These are phyloP conservation scores for Agrochola litura DNA, from an alignment of 2,888 invertebrate genomes.

Conservation along the genomic window DNA sequence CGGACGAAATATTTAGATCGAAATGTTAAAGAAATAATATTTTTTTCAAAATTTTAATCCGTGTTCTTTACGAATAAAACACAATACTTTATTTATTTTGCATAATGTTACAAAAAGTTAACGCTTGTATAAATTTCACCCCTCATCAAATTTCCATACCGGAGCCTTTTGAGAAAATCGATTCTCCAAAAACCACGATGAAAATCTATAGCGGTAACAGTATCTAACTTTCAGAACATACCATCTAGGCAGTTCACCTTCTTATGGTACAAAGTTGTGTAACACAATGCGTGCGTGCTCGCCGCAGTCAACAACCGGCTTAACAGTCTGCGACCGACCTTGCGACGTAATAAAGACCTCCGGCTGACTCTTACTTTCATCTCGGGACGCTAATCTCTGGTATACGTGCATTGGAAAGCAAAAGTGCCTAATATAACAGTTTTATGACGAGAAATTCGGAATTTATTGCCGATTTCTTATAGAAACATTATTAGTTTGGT, in stretches of 20 bases:
- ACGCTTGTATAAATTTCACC: too few relatives aligned
- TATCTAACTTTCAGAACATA: neutral
- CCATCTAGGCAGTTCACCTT: too few relatives aligned
- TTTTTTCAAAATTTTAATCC: too few relatives aligned
- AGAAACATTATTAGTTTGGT: neutral
- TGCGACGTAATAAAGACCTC: slow-evolving; percentile 51
- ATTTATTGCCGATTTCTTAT: slow-evolving; percentile 39
- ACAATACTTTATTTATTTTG: too few relatives aligned
- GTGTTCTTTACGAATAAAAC: too few relatives aligned
- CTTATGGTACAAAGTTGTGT: neutral
- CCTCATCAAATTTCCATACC: too few relatives aligned
- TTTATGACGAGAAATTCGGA: slow-evolving; percentile 42
- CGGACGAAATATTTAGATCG: too few relatives aligned
- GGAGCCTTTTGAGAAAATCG: too few relatives aligned
- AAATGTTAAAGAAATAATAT: too few relatives aligned
- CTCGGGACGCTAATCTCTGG: slow-evolving; percentile 42
- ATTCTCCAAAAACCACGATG: neutral
- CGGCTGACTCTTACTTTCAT: slow-evolving; percentile 61
- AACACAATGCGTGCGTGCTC: slow-evolving; percentile 5
- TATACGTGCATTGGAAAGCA: slow-evolving; percentile 56
- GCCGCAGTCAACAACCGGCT: slow-evolving; percentile 22
- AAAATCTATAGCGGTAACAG: neutral
- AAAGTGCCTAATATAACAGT: slow-evolving; percentile 39
- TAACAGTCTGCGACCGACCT: slow-evolving; percentile 52
- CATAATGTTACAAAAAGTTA: too few relatives aligned